Percentiles rank a stretch among this genome's conserved stretches.
phyloP scores from a whole-genome alignment of 2,888 invertebrate genomes.

The Sepiola atlantica region DNA sequence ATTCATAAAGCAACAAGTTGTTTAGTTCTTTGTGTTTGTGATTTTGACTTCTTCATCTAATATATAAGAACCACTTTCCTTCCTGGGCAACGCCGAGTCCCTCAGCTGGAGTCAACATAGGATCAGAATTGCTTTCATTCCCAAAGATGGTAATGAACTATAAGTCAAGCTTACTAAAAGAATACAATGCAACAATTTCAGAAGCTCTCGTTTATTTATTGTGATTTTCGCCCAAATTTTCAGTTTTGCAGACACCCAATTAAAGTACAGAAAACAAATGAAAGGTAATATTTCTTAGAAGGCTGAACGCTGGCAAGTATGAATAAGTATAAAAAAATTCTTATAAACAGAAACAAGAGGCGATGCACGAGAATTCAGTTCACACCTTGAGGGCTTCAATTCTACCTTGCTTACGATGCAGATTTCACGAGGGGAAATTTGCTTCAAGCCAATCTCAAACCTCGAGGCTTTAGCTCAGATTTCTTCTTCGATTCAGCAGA shows the following conservation, averaged over 20 bases:
- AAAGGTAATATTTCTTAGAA: background rate
- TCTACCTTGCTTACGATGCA: background rate
- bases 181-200: no score
- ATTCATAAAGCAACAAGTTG: no score
- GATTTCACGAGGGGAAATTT: background rate
- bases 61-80: no score
- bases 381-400: background rate
- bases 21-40: no score
- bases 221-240: no score
- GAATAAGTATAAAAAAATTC: background rate
- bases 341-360: constrained; percentile 19
- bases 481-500: background rate
- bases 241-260: background rate
- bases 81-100: no score
- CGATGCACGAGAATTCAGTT: background rate
- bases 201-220: no score
- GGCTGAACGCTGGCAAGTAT: background rate
- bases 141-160: no score
- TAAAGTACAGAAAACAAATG: background rate
- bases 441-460: background rate
- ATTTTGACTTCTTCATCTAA: no score
- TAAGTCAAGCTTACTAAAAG: no score
- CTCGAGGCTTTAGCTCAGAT: background rate
- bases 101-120: no score
- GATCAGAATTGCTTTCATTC: no score